Percentiles rank a stretch among this genome's conserved stretches.
Evolutionary conservation across 2,888 invertebrate genomes (phyloP).

Genomic region (Phaonia tiefii): DNA sequence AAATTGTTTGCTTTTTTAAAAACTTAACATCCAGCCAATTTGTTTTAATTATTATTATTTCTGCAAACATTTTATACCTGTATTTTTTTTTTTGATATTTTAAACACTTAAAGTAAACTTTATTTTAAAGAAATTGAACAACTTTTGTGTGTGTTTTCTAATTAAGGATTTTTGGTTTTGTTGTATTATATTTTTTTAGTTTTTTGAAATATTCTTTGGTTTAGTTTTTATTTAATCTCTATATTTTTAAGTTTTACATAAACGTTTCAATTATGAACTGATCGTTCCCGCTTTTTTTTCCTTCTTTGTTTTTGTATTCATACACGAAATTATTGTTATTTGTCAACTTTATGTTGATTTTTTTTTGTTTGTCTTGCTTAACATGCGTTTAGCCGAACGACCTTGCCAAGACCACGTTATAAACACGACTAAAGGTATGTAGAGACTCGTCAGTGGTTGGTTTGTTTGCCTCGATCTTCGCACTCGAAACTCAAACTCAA

Average conservation of each 20-base stretch:
- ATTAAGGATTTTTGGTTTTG: slow-evolving; percentile 45
- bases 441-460: slow-evolving; percentile 59
- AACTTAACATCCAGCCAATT: too few species aligned
- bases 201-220: slow-evolving; percentile 45
- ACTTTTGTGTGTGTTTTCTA: too few species aligned
- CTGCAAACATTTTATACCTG: too few species aligned
- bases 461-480: slow-evolving; percentile 46
- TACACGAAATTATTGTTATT: slow-evolving; percentile 19
- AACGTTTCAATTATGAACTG: slow-evolving; percentile 18
- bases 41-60: too few species aligned
- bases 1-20: too few species aligned
- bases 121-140: too few species aligned
- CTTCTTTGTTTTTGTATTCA: slow-evolving; percentile 7
- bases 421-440: slow-evolving; percentile 67
- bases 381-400: slow-evolving; percentile 61
- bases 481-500: slow-evolving; percentile 14
- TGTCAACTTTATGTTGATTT: too few species aligned
- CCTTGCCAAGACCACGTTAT: slow-evolving; percentile 65
- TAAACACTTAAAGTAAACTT: slow-evolving; percentile 50
- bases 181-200: slow-evolving; percentile 3
- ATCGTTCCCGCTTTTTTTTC: slow-evolving; percentile 60
- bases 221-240: neutral
- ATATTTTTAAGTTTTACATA: slow-evolving; percentile 31
- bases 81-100: slow-evolving; percentile 28
- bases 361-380: neutral